Percentiles rank a stretch among this genome's conserved stretches.
These are phyloP conservation scores for Heliothis virescens DNA, from an alignment of 1,140 invertebrate species.

Conservation along the genomic window DNA sequence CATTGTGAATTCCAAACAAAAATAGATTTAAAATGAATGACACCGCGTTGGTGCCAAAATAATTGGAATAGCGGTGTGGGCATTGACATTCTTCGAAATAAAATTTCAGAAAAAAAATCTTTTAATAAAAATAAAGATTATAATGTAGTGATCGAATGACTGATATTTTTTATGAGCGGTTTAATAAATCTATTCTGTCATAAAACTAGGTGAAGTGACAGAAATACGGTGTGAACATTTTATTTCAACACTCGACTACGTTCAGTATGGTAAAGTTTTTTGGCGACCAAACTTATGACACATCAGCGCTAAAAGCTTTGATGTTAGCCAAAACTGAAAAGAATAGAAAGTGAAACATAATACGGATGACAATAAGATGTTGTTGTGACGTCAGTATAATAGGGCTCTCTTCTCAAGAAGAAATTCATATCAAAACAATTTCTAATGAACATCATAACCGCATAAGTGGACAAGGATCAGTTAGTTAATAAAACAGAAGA, in stretches of 20 bases:
- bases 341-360: constrained; percentile 39
- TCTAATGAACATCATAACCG: background rate
- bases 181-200: constrained; percentile 15
- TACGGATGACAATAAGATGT: constrained; percentile 8
- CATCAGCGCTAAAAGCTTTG: constrained; percentile 30
- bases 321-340: constrained; percentile 14
- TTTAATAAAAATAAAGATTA: constrained; percentile 23
- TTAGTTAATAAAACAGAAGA: constrained; percentile 44
- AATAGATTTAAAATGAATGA: constrained; percentile 81
- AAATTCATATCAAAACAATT: background rate
- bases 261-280: constrained; percentile 18
- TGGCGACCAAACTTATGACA: constrained; percentile 18
- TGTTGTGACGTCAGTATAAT: background rate
- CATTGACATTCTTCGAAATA: constrained; percentile 73
- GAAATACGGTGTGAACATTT: constrained; percentile 3
- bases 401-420: background rate
- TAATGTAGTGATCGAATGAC: background rate
- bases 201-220: constrained; percentile 2
- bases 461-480: background rate
- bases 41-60: constrained; percentile 79
- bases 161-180: constrained; percentile 12
- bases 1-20: constrained; percentile 70
- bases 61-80: constrained; percentile 76
- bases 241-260: background rate
- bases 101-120: constrained; percentile 33